Evolutionary conservation across 92 coral and sea anemone species (phyloP), one percentile per base, ranked within the genome.

Genomic region (Epizoanthus illoricatus): DNA sequence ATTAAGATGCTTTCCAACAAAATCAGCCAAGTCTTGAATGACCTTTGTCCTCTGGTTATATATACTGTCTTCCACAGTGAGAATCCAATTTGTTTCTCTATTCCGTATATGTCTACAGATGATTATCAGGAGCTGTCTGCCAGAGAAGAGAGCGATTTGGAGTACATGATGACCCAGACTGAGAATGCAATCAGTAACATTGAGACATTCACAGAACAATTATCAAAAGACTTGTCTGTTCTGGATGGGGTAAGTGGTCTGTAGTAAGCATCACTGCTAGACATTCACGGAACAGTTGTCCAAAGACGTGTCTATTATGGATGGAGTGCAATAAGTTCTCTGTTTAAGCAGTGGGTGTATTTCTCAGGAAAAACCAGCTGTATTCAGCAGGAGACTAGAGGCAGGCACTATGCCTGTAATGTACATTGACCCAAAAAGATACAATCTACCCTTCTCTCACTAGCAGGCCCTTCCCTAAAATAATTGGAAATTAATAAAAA

Each of bases 101-200:
- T 80, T 18, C 11, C 40, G 61, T 71, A 7, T n/a, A 60, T 67
- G 3, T 17, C 24, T 84, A 89, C 84, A 88, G 99, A 96, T 84
- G 99, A 96, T 81, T 96, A 96, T 55, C 96, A 96, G 76, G 97
- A 96, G 88, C 88, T 96, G 75, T 89, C 98, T 19, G 92, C 91
- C 52, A 86, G 93, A 8, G 99, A 96, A 62, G 99, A 96, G 63
- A 86, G 76, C 49, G 99, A 96, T 72, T 81, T 96, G 70, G 98
- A 96, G 69, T 81, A 85, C 88, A 96, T 94, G 91, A 96, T 96
- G 93, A 92, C 97, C n/a, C 93, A 90, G 79, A 93, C 93, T 56
- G 95, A 93, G 69, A 90, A 92, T 79, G 98, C 99, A 60, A 94
- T 96, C 86, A 93, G 99, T 83, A 93, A 96, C 79, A 87, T 96